phyloP scores from a whole-genome alignment of 92 coral and sea anemone species.

The Bergia puertoricense region DNA sequence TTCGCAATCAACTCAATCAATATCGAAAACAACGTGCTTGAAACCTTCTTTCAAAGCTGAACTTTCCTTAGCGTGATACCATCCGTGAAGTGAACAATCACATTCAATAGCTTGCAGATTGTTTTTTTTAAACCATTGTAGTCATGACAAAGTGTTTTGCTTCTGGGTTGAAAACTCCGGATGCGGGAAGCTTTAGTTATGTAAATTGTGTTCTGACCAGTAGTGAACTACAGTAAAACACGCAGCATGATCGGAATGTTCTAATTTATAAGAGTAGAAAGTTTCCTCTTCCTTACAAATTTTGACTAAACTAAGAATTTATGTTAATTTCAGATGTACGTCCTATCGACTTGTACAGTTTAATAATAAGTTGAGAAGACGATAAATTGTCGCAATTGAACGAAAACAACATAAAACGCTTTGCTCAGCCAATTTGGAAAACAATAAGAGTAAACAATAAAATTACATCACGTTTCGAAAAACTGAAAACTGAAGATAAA shows the following conservation, averaged over 20 bases:
- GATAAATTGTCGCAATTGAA: neutral
- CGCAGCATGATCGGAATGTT: neutral
- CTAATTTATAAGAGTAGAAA: neutral
- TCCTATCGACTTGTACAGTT: neutral
- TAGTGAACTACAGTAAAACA: neutral
- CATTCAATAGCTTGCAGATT: constrained; percentile 9
- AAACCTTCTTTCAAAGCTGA: neutral
- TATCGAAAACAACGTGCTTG: neutral
- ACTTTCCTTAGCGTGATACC: constrained; percentile 11
- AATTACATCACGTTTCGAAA: neutral
- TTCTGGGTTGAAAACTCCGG: neutral
- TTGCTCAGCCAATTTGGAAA: neutral
- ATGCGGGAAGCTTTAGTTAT: constrained; percentile 7
- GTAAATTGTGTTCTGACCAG: neutral
- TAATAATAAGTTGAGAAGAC: neutral
- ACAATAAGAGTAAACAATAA: neutral
- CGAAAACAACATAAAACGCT: neutral
- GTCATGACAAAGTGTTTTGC: constrained; percentile 9
- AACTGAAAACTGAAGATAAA: neutral
- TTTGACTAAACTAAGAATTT: too few relatives aligned
- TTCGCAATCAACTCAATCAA: constrained; percentile 6
- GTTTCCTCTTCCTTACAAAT: neutral
- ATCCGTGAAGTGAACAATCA: constrained; percentile 33
- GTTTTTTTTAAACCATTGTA: neutral
- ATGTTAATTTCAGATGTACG: too few relatives aligned